Conservation (phyloP, 2,797 vertebrate species). For the Balearica regulorum region DNA sequence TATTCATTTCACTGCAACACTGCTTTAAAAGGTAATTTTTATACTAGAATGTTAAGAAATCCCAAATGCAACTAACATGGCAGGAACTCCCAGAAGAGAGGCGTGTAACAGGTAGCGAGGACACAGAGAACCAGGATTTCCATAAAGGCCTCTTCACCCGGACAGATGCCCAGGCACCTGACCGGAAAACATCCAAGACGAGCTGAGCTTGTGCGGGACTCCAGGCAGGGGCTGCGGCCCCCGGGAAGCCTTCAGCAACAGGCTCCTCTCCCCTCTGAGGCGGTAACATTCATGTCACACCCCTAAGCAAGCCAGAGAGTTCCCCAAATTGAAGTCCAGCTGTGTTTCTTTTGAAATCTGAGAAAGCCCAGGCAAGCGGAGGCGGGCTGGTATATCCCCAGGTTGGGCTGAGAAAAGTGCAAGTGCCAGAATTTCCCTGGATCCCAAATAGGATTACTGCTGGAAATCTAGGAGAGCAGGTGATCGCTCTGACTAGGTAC, state of each 20-base stretch:
- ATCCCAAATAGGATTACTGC: not conserved
- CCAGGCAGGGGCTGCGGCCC: no score
- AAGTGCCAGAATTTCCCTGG: not conserved
- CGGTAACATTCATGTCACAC: not conserved
- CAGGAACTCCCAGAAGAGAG: not conserved
- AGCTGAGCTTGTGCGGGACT: not conserved
- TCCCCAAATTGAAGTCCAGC: not conserved
- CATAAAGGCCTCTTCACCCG: not conserved
- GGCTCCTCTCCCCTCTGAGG: not conserved
- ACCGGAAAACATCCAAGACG: not conserved
- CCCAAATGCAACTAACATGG: not conserved
- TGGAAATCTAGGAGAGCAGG: not conserved
- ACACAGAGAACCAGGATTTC: not conserved
- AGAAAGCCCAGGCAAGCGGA: not conserved
- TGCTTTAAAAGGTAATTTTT: not conserved
- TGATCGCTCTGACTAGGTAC: not conserved
- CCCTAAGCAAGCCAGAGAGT: not conserved
- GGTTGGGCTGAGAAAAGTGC: not conserved
- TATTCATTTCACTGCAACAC: rapidly evolving
- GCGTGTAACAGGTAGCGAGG: not conserved
- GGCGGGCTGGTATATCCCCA: not conserved
- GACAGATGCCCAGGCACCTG: not conserved
- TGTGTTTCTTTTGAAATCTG: not conserved
- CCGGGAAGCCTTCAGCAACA: not conserved
- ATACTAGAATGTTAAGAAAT: not conserved